These are phyloP conservation scores for Brachyptera putata DNA, from an alignment of 2,888 invertebrate genomes.

Conservation along the genomic window DNA sequence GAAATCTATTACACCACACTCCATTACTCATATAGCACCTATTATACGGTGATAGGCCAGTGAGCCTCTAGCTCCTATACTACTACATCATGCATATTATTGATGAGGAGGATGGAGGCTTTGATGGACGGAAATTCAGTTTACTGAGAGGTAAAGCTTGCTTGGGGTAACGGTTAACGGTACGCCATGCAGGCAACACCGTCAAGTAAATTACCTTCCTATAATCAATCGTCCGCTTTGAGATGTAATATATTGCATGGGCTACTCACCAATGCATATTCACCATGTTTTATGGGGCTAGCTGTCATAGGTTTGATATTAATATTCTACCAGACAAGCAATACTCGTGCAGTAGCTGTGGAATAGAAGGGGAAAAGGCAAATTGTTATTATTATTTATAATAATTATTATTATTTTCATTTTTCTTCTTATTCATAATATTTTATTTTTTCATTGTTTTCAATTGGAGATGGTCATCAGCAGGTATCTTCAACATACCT, in stretches of 20 bases:
- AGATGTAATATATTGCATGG: constrained; percentile 14
- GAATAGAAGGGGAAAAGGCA: neutral
- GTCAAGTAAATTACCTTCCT: constrained; percentile 19
- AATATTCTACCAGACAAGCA: no score
- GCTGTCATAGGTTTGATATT: constrained; percentile 8
- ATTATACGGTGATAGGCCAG: neutral
- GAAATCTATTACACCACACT: constrained; percentile 12
- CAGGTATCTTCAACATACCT: no score
- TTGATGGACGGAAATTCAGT: neutral
- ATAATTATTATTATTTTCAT: neutral
- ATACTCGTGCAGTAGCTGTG: no score
- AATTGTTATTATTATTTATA: neutral
- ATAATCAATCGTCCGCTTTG: constrained; percentile 16
- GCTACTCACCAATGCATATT: constrained; percentile 11
- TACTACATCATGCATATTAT: neutral
- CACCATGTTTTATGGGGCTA: constrained; percentile 6
- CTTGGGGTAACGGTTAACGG: no score
- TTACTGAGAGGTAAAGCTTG: neutral
- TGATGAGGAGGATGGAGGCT: no score
- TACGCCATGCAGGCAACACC: constrained; percentile 8
- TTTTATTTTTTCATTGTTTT: neutral
- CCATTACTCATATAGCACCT: constrained; percentile 17
- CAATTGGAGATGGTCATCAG: constrained; percentile 8
- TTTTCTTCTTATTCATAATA: neutral
- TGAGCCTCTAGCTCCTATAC: neutral